Base-by-base conservation (phyloP, 2,888 invertebrate species). In the Erannis defoliaria region DNA sequence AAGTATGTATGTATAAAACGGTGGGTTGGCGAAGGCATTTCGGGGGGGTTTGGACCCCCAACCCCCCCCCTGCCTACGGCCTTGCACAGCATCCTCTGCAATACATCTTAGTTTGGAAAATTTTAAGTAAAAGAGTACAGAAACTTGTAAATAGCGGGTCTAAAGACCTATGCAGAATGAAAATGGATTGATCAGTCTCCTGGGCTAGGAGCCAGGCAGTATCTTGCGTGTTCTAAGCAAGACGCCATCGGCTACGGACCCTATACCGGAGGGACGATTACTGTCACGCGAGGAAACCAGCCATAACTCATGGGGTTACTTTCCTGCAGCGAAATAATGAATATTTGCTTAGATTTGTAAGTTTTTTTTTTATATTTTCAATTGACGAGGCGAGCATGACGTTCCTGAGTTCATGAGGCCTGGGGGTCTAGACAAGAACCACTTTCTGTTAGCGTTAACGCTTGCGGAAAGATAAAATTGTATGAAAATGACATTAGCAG, bases 201-300 rank as follows among this genome's bases (percentile, higher is more conserved):
- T 59, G 14, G 66, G 67, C 81, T 80, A 82, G 54, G 90, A 72
- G 86, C 81, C 90, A 81, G 92, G 90, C 76, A 72, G 90, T 92
- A 84, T 88, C 91, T 90, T 53, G 82, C 92, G 90, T 92, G 92
- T 62, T 49, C 37, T 12, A 53, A 49, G 35, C 54, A 40, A 51
- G 38, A 54, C 57, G 67, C 68, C 76, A 74, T 73, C 74, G 9
- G 5, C 68, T 48, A 6, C 18, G 38, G 18, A 33, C 21, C 2
- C 65, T 68, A 71, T 84, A 82, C 82, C 75, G 83, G 82, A 85
- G 33, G 84, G 86, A 85, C 83, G 83, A 75, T 75, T 62, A 62
- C 60, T 64, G 79, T 80, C 90, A 90, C 90, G 90, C 90, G 73
- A 89, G 63, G 45, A 9, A 3, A 10, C 19, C 51, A 43, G 10